phyloP scores from a whole-genome alignment of 2,888 invertebrate species.

The Laspeyria flexula region DNA sequence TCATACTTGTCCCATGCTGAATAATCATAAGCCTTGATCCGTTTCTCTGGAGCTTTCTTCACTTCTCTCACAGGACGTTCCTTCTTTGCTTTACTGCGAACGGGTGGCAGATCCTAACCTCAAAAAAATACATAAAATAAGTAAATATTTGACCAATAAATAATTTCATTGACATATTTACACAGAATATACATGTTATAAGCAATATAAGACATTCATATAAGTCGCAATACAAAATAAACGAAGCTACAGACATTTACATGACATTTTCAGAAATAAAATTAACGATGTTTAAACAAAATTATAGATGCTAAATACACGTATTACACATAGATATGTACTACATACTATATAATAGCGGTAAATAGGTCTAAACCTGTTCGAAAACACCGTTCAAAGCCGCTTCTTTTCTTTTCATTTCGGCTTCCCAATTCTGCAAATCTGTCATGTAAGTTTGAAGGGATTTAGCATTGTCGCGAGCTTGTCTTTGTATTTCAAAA shows the following conservation, averaged over 20 bases:
- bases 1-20: slow-evolving; percentile 92
- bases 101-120: slow-evolving; percentile 81
- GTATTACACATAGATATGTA: slow-evolving; percentile 13
- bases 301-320: neutral
- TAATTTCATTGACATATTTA: neutral
- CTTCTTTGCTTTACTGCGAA: slow-evolving; percentile 80
- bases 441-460: slow-evolving; percentile 90
- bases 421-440: slow-evolving; percentile 89
- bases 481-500: slow-evolving; percentile 89
- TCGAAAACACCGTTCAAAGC: slow-evolving; percentile 80
- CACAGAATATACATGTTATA: neutral
- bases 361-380: slow-evolving; percentile 74
- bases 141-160: neutral
- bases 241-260: slow-evolving; percentile 28
- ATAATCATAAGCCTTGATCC: slow-evolving; percentile 88
- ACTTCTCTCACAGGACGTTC: slow-evolving; percentile 62
- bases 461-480: slow-evolving; percentile 90
- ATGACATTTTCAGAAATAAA: slow-evolving; percentile 11
- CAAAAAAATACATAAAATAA: slow-evolving; percentile 41
- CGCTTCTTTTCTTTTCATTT: slow-evolving; percentile 90
- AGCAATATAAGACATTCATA: neutral
- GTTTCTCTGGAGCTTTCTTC: slow-evolving; percentile 67
- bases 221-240: slow-evolving; percentile 10
- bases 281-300: neutral
- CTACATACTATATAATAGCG: slow-evolving; percentile 42